Evolutionary conservation across 2,888 invertebrate genomes (phyloP).

Genomic region (Drosophila multiciliata): DNA sequence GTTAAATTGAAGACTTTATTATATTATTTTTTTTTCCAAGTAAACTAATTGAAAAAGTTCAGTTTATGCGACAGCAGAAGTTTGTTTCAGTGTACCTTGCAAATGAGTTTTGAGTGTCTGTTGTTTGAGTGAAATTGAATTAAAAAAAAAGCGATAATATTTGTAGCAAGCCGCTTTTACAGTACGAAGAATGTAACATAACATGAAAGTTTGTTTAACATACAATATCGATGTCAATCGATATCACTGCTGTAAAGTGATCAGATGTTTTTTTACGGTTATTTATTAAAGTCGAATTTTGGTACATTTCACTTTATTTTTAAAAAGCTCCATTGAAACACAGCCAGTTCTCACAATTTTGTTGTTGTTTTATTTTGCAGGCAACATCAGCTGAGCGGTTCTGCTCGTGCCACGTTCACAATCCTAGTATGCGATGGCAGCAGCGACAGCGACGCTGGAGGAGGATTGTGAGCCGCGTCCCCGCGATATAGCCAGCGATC

Average conservation of each 20-base stretch:
- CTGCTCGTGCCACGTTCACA: slow-evolving; percentile 15
- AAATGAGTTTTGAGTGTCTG: background rate
- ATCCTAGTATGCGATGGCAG: slow-evolving; percentile 74
- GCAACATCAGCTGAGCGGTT: slow-evolving; percentile 33
- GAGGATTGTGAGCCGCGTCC: slow-evolving; percentile 37
- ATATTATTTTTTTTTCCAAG: background rate
- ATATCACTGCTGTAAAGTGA: background rate
- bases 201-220: background rate
- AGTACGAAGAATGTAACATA: background rate
- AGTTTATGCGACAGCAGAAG: background rate
- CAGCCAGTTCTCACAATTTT: background rate
- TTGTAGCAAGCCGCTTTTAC: background rate
- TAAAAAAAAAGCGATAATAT: background rate
- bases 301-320: background rate
- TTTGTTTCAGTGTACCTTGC: background rate
- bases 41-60: background rate
- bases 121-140: background rate
- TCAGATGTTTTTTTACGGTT: background rate
- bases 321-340: background rate
- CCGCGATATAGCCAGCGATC: slow-evolving; percentile 70
- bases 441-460: slow-evolving; percentile 60
- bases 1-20: background rate
- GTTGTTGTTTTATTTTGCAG: slow-evolving; percentile 24
- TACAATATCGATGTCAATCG: background rate
- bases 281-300: background rate